These are phyloP conservation scores for Calameuta filiformis DNA, from an alignment of 2,888 invertebrate species.

Conservation along the genomic window DNA sequence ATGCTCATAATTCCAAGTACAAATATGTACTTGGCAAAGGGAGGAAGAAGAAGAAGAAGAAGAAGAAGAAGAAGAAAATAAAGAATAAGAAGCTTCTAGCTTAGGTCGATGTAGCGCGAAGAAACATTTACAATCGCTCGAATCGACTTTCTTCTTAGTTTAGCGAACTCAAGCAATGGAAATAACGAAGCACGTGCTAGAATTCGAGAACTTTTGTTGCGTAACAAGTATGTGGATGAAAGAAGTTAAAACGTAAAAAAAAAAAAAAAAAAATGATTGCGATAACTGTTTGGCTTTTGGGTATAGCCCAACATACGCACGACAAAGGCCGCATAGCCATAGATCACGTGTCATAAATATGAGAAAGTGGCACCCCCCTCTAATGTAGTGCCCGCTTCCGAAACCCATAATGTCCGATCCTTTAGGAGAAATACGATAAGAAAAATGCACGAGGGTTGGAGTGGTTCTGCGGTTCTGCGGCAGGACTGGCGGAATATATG, in stretches of 20 bases:
- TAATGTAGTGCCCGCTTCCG: constrained; percentile 45
- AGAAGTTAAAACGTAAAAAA: background rate
- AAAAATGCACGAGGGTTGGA: constrained; percentile 32
- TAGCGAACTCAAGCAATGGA: background rate
- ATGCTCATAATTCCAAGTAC: background rate
- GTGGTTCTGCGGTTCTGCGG: background rate
- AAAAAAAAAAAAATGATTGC: constrained; percentile 24
- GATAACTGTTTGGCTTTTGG: background rate
- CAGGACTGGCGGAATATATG: constrained; percentile 15
- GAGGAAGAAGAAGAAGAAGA: background rate
- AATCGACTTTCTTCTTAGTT: background rate
- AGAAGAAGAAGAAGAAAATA: background rate
- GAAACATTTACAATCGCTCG: background rate
- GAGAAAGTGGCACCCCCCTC: constrained; percentile 31
- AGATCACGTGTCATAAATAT: constrained; percentile 46
- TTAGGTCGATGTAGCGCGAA: background rate
- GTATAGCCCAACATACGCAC: background rate
- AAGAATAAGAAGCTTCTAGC: background rate
- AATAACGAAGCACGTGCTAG: background rate
- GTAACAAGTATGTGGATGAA: background rate
- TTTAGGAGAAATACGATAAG: constrained; percentile 35
- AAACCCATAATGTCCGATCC: constrained; percentile 44
- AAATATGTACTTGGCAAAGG: background rate
- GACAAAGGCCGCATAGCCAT: constrained; percentile 15
- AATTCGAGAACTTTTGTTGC: background rate